phyloP scores from a whole-genome alignment of 1,140 invertebrate species.

The Eurytemora carolleeae region DNA sequence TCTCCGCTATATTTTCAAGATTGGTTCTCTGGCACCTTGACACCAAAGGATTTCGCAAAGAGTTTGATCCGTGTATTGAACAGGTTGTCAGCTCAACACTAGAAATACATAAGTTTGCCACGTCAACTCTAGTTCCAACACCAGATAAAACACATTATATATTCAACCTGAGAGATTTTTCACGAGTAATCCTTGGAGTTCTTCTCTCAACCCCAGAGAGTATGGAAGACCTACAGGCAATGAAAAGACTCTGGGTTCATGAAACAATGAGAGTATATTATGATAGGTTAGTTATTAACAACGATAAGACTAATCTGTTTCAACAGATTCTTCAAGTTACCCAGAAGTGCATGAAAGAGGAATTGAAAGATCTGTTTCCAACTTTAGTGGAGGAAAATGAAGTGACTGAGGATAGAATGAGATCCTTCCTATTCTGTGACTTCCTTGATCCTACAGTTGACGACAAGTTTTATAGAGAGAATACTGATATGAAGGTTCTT shows the following conservation, averaged over 20 bases:
- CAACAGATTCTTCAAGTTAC: constrained; percentile 27
- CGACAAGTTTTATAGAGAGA: constrained; percentile 38
- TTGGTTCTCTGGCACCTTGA: constrained; percentile 88
- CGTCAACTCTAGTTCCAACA: constrained; percentile 62
- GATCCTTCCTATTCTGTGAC: constrained; percentile 80
- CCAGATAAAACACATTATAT: constrained; percentile 73
- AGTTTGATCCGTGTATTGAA: constrained; percentile 78
- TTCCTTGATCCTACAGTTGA: constrained; percentile 79
- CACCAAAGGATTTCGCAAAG: constrained; percentile 77
- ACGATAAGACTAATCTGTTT: constrained; percentile 63
- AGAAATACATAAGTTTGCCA: constrained; percentile 62
- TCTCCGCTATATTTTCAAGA: constrained; percentile 66
- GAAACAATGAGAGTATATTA: constrained; percentile 81
- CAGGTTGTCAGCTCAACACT: constrained; percentile 69
- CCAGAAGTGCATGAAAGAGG: constrained; percentile 28
- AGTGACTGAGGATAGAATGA: constrained; percentile 51
- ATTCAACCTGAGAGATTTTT: constrained; percentile 86
- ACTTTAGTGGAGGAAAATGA: constrained; percentile 30
- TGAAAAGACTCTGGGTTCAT: constrained; percentile 85
- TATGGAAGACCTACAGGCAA: constrained; percentile 58
- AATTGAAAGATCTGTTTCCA: constrained; percentile 34
- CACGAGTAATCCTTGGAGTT: constrained; percentile 75
- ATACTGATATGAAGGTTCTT: constrained; percentile 56
- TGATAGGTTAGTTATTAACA: constrained; percentile 65
- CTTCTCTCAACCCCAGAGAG: constrained; percentile 76